Conservation (phyloP, 2,888 invertebrate species). For the Calephelis perditalis region DNA sequence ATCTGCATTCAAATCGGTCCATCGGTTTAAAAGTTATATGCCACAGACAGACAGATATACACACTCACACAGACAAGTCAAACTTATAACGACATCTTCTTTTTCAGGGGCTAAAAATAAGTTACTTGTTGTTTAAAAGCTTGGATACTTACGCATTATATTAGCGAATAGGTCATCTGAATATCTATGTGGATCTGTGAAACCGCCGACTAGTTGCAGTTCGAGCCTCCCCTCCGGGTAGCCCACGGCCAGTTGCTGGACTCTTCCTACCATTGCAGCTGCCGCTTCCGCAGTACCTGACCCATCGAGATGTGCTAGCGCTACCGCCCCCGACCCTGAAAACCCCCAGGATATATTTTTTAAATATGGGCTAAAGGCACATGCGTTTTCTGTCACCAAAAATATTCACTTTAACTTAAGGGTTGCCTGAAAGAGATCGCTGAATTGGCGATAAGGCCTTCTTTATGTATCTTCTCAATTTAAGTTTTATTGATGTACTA, state of each 20-base stretch:
- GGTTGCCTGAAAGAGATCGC: too few relatives aligned
- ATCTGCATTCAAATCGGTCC: too few relatives aligned
- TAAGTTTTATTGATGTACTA: not conserved
- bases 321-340: conserved; percentile 91
- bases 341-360: not conserved
- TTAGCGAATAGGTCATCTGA: conserved; percentile 93
- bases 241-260: conserved; percentile 91
- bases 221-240: conserved; percentile 94
- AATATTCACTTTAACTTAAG: too few relatives aligned
- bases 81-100: too few relatives aligned
- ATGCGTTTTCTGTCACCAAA: not conserved
- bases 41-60: too few relatives aligned
- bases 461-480: not conserved
- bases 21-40: too few relatives aligned
- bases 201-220: conserved; percentile 94
- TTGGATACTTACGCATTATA: conserved; percentile 83
- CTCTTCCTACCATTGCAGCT: conserved; percentile 87
- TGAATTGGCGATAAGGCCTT: too few relatives aligned
- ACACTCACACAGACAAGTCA: too few relatives aligned
- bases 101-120: too few relatives aligned
- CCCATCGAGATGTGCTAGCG: conserved; percentile 90
- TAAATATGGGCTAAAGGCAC: not conserved
- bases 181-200: conserved; percentile 90
- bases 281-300: conserved; percentile 91
- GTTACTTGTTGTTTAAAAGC: conserved; percentile 1